Evolutionary conservation across 2,797 vertebrate species (phyloP).

Genomic region (Potorous gilbertii): DNA sequence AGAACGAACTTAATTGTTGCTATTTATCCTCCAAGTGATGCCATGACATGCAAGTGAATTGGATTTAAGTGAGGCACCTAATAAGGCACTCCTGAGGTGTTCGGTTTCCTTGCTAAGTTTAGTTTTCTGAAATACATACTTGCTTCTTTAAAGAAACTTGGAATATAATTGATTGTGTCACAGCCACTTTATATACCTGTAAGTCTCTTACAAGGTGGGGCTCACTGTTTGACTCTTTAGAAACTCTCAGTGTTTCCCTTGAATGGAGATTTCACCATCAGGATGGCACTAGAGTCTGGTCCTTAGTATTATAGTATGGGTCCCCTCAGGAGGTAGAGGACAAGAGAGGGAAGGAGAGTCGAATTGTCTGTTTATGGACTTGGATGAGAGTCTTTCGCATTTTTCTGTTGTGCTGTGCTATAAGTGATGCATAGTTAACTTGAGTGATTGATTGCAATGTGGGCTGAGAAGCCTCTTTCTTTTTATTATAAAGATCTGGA

Average conservation of each 20-base stretch:
- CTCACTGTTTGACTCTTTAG: neutral
- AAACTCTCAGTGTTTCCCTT: neutral
- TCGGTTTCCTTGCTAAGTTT: neutral
- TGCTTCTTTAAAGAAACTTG: neutral
- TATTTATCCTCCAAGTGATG: no score
- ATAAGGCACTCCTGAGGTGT: no score
- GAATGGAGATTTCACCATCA: neutral
- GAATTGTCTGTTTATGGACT: neutral
- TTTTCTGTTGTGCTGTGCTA: neutral
- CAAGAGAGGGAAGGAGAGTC: neutral
- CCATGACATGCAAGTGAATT: no score
- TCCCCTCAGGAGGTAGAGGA: neutral
- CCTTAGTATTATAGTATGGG: neutral
- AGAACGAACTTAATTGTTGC: neutral
- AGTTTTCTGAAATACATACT: neutral
- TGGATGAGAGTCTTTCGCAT: neutral
- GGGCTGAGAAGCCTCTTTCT: neutral
- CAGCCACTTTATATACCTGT: neutral
- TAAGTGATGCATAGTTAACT: neutral
- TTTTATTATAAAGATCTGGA: neutral
- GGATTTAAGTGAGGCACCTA: no score
- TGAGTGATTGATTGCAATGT: neutral
- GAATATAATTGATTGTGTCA: neutral
- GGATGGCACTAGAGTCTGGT: neutral
- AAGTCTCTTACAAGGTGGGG: neutral